A percentile compares a stretch with the other conserved stretches of the same genome.
phyloP scores from a whole-genome alignment of 2,797 vertebrate genomes.

The Hemitrygon akajei region DNA sequence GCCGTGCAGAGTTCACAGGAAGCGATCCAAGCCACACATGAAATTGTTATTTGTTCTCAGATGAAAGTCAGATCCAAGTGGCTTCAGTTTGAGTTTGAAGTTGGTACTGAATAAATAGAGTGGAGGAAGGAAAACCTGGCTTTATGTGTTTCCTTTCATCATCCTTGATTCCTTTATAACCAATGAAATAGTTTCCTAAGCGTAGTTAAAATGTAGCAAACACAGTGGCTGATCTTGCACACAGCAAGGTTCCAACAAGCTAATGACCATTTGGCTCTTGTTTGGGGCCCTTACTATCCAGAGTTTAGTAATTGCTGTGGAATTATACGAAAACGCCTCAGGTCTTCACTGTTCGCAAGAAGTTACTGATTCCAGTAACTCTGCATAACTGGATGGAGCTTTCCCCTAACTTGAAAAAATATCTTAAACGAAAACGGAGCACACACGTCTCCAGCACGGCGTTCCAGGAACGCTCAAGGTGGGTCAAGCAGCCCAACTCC shows the following conservation, averaged over 20 bases:
- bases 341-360: not conserved
- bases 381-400: not conserved
- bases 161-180: not conserved
- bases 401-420: not conserved
- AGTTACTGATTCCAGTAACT: not conserved
- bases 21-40: not conserved
- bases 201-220: not conserved
- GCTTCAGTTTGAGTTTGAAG: not conserved
- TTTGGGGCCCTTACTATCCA: not conserved
- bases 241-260: not conserved
- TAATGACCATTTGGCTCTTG: not conserved
- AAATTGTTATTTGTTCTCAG: slow-evolving; percentile 18
- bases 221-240: not conserved
- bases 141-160: not conserved
- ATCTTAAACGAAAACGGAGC: not conserved
- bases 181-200: not conserved
- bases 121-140: not conserved
- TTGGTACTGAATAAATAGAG: not conserved
- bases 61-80: not conserved
- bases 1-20: not conserved
- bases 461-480: not conserved
- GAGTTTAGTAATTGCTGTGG: not conserved
- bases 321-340: not conserved
- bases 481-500: not conserved
- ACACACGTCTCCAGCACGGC: not conserved